Percentiles rank a stretch among this genome's conserved stretches.
Evolutionary conservation across 1,140 invertebrate species (phyloP).

Genomic region (Drosophila tropicalis): DNA sequence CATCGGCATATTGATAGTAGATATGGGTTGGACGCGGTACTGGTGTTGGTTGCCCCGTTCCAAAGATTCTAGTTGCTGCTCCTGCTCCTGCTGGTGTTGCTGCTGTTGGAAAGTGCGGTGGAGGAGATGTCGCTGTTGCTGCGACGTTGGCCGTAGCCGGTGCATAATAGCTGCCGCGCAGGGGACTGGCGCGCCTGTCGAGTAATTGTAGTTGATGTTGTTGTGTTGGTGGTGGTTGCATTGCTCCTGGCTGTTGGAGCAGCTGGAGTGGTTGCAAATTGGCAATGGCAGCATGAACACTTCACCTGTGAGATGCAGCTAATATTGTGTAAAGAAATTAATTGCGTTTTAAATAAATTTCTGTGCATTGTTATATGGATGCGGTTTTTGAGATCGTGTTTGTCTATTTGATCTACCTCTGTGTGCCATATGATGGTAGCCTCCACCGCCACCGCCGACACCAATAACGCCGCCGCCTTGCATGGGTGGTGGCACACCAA

Average conservation of each 20-base stretch:
- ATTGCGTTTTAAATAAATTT: conserved; percentile 82
- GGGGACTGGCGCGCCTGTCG: conserved; percentile 12
- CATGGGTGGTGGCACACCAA: conserved; percentile 46
- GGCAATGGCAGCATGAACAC: conserved; percentile 79
- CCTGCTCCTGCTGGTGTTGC: conserved; percentile 7
- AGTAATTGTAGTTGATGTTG: conserved; percentile 9
- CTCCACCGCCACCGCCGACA: conserved; percentile 43
- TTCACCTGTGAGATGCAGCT: conserved; percentile 79
- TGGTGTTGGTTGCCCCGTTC: conserved; percentile 5
- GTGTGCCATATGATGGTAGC: conserved; percentile 81
- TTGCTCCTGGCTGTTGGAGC: conserved; percentile 28
- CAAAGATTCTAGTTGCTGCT: conserved; percentile 6
- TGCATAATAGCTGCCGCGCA: conserved; percentile 5
- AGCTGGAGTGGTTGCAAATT: conserved; percentile 60
- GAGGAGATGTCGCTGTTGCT: conserved; percentile 12
- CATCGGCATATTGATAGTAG: conserved; percentile 43
- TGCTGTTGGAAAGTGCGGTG: neutral
- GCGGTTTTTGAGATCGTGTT: conserved; percentile 82
- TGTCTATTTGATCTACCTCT: conserved; percentile 83
- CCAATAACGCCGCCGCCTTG: conserved; percentile 45
- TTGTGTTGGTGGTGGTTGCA: conserved; percentile 24
- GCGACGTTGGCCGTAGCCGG: conserved; percentile 8
- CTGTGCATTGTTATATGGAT: conserved; percentile 83
- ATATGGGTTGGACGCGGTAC: conserved; percentile 27
- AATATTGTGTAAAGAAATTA: conserved; percentile 80